Evolutionary conservation across 2,797 vertebrate genomes (phyloP), one percentile per base, ranked within the genome.

Genomic region (Eospalax fontanierii): DNA sequence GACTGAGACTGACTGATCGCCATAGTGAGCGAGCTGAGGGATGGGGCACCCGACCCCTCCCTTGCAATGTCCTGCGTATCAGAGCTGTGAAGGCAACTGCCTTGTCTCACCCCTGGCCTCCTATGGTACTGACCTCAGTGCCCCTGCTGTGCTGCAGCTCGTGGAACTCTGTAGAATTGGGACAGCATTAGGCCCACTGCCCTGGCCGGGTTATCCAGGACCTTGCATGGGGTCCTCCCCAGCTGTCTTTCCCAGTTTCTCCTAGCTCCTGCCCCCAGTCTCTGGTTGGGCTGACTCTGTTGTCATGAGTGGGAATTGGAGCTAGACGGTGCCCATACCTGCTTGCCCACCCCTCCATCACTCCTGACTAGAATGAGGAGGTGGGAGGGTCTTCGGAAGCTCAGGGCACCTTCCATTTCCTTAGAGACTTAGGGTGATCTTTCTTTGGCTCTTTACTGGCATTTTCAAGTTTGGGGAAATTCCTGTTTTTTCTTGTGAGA

Each of bases 1-100:
- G 38, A 14, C 59, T 40, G n/a, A 16, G 38, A 14, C 59, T 40
- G n/a, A 16, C 40, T 38, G 4, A 15, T 54, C 50, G 73, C 57
- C 35, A 2, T 40, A 40, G 26, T 43, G n/a, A 24, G 82, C 38
- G 61, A 59, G 28, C 59, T 2, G 21, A 5, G 14, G 54, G 2
- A 11, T 0, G 2, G 28, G 43, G 66, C 33, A 0, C 2, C 16
- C 26, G 26, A 0, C 40, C 2, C 21, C 26, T n/a, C 18, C n/a
- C 30, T 63, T 2, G 2, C 14, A 46, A 12, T 16, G 68, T 54
- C 73, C 18, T 30, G 68, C 2, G 18, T 38, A 21, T 10, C 7
- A 2, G 2, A 26, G 7, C 24, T 57, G 15, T 50, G 28, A 28
- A 7, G 16, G 57, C 18, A 2, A 70, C 18, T 16, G 21, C 38